A percentile compares a stretch with the other conserved stretches of the same genome.
phyloP scores from a whole-genome alignment of 1,140 invertebrate species.

The Pygmarrhopalites habei region DNA sequence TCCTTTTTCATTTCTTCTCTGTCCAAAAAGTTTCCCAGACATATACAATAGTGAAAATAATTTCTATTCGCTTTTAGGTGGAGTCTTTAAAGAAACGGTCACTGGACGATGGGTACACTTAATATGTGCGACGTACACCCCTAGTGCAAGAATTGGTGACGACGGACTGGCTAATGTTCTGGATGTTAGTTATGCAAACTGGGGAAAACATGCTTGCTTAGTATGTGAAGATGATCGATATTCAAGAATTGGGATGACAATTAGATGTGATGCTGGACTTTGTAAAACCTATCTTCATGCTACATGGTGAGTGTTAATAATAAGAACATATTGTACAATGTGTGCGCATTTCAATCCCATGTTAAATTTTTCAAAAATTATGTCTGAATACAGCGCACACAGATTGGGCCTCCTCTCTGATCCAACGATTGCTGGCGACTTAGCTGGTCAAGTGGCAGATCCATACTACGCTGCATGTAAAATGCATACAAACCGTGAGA shows the following conservation, averaged over 20 bases:
- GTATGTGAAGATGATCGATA: constrained; percentile 80
- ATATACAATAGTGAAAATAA: constrained; percentile 24
- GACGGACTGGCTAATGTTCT: constrained; percentile 82
- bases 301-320: constrained; percentile 62
- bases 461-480: constrained; percentile 96
- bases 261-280: constrained; percentile 95
- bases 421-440: constrained; percentile 79
- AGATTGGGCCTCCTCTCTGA: constrained; percentile 84
- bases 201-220: constrained; percentile 81
- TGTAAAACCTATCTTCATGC: constrained; percentile 97
- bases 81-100: constrained; percentile 94
- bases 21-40: neutral
- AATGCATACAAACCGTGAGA: constrained; percentile 71
- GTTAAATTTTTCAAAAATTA: no score
- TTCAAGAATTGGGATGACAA: constrained; percentile 85
- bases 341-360: no score
- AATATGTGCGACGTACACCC: constrained; percentile 91
- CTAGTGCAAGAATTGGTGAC: constrained; percentile 94
- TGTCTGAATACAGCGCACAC: constrained; percentile 82
- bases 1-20: no score
- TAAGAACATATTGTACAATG: no score
- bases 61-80: constrained; percentile 52
- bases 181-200: constrained; percentile 90
- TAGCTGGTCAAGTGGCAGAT: constrained; percentile 63
- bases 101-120: constrained; percentile 96